Base-by-base conservation (phyloP, 2,888 invertebrate genomes). In the Drosophila kanekoi region DNA sequence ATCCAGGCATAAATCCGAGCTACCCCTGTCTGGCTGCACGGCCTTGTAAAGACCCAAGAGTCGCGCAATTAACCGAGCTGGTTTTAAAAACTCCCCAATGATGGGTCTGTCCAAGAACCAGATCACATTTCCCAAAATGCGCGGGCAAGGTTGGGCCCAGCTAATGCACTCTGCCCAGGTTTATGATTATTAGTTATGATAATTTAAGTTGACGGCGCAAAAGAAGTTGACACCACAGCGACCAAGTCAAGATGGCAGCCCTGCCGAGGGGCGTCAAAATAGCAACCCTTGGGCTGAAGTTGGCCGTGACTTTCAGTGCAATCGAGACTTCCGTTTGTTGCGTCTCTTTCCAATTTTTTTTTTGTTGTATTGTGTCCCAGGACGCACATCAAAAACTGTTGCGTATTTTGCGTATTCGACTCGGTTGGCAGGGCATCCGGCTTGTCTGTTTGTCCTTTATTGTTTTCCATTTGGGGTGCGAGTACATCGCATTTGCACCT, bases 101-200 rank as follows among this genome's bases (percentile, higher is more conserved):
- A 76, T 59, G 66, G 48, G 45, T 47, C 28, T 8, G 33, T 32
- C 14, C 45, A 45, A 38, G 38, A 63, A 57, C 23, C 62, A 52
- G 76, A 65, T 75, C 77, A 62, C 76, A 71, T 79, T 77, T 56
- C 63, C 75, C 64, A 62, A 62, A 61, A 58, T 65, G 49, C 59
- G 40, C 60, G 14, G 57, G 40, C 10, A 47, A 38, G 33, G 16
- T 43, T 53, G 49, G 37, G 38, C 44, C 18, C 44, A 48, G 49
- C 58, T 68, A 68, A 65, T 77, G 84, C 87, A 89, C 77, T 80
- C 87, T 72, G 54, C 44, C 69, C 74, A 51, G 84, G 64, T 70
- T 71, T 82, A 88, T 86, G 89, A 82, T 82, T 88, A 82, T 88
- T 88, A 79, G 85, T 83, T 83, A 83, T 83, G 87, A 83, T 83